Percentiles rank a stretch among this genome's conserved stretches.
phyloP scores from a whole-genome alignment of 2,797 vertebrate genomes.

The Myotis daubentonii region DNA sequence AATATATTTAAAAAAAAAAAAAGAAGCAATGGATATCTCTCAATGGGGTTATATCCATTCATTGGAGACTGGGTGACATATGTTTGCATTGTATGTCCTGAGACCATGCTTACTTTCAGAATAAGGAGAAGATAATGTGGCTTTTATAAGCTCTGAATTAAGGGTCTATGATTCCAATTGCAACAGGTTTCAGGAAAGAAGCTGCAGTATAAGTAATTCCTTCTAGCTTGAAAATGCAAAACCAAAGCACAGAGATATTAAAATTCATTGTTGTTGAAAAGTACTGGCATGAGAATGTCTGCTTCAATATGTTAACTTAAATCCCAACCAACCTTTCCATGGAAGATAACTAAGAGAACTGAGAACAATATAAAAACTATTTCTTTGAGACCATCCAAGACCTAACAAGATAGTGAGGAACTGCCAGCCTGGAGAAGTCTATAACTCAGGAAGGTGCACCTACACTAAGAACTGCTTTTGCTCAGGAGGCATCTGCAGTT shows the following conservation, averaged over 20 bases:
- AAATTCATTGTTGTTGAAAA: not conserved
- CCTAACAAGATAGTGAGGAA: not conserved
- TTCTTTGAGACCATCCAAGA: not conserved
- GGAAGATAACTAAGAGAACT: not conserved
- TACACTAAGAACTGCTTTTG: not conserved
- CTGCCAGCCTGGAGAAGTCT: not conserved
- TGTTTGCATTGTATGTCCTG: not conserved
- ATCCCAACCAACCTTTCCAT: not conserved
- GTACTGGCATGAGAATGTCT: not conserved
- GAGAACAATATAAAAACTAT: not conserved
- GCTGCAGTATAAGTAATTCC: not conserved
- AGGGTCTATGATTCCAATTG: not conserved
- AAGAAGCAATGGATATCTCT: not conserved
- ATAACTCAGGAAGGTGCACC: not conserved
- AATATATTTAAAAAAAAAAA: not conserved
- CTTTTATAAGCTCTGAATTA: slow-evolving; percentile 6
- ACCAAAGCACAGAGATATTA: not conserved
- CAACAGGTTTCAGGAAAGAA: not conserved
- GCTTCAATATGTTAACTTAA: not conserved
- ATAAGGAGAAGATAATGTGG: not conserved
- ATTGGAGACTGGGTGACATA: not conserved
- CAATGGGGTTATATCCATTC: not conserved
- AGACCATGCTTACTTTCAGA: not conserved
- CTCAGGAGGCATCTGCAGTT: not conserved
- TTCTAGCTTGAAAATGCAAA: slow-evolving; percentile 29